Conservation (phyloP, 2,797 vertebrate species). For the Nannoperca australis region DNA sequence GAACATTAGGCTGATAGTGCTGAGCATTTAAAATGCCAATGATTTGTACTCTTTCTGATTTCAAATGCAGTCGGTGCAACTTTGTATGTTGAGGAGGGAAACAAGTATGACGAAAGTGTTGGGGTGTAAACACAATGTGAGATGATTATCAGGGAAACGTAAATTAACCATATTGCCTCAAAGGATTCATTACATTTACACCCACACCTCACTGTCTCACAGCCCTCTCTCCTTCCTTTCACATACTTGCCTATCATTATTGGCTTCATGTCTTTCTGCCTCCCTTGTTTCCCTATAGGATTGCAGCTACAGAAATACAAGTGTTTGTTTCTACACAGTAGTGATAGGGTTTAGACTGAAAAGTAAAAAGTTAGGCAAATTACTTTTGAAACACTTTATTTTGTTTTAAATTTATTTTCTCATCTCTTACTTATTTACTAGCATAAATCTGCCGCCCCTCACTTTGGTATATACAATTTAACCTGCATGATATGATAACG, state of each 20-base stretch:
- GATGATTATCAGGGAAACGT: constrained; percentile 54
- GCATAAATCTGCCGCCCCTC: background rate
- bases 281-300: constrained; percentile 25
- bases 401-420: background rate
- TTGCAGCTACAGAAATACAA: constrained; percentile 8
- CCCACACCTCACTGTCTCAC: constrained; percentile 55
- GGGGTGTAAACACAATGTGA: constrained; percentile 38
- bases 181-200: constrained; percentile 48
- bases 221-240: constrained; percentile 39
- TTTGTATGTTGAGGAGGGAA: constrained; percentile 8
- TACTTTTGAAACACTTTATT: background rate
- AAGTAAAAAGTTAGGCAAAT: background rate
- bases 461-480: background rate
- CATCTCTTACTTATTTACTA: background rate
- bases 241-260: constrained; percentile 36
- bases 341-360: background rate
- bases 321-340: background rate
- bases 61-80: constrained; percentile 6
- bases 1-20: constrained; percentile 38
- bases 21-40: constrained; percentile 29
- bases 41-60: constrained; percentile 26
- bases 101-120: constrained; percentile 21
- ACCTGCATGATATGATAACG: background rate
- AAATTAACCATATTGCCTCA: constrained; percentile 28
- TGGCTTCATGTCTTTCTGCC: constrained; percentile 1